Percentiles rank a stretch among this genome's conserved stretches.
Conservation (phyloP, 2,113 vertebrate species). For the Micronycteris hirsuta region DNA sequence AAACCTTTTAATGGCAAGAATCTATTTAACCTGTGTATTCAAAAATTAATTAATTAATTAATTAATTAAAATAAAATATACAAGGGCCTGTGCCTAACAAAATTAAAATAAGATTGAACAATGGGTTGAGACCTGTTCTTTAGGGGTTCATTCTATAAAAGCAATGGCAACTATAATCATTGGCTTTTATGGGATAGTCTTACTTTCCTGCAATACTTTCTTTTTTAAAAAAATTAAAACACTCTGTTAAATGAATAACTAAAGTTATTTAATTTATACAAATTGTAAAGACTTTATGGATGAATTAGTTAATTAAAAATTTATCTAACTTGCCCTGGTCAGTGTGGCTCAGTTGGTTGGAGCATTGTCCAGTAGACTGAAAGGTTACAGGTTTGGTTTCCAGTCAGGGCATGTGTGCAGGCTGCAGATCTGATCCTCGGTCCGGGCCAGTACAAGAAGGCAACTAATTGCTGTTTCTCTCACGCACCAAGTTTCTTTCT, state of each 20-base stretch:
- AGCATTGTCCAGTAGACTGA: too few species aligned
- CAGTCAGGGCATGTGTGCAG: too few species aligned
- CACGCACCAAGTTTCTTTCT: too few species aligned
- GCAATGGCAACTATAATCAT: neutral
- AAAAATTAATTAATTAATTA: too few species aligned
- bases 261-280: neutral
- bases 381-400: too few species aligned
- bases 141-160: neutral
- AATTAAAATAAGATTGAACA: constrained; percentile 30
- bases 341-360: too few species aligned
- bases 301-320: neutral
- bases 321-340: neutral
- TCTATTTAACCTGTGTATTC: neutral
- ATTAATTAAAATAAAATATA: too few species aligned
- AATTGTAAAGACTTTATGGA: neutral
- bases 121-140: neutral
- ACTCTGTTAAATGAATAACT: neutral
- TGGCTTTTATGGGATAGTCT: neutral
- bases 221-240: constrained; percentile 17
- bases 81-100: neutral
- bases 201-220: neutral
- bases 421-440: too few species aligned
- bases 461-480: too few species aligned
- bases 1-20: constrained; percentile 26
- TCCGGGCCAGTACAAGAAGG: too few species aligned